These are phyloP conservation scores for Ectropis crepuscularia DNA, from an alignment of 2,888 invertebrate species.

Conservation along the genomic window DNA sequence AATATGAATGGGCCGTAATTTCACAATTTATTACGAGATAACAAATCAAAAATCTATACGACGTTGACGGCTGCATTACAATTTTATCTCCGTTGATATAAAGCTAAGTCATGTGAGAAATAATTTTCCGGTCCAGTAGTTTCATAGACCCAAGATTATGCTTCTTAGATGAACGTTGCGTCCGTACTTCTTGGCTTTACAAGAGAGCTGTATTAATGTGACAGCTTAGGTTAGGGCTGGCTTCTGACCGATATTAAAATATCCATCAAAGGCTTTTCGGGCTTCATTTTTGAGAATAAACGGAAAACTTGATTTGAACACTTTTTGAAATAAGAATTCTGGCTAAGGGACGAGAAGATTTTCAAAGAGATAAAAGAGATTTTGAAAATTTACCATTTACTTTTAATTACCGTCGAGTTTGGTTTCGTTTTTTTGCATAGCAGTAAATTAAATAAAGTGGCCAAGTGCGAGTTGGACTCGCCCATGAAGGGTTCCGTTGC, in stretches of 20 bases:
- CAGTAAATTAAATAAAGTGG: too few species aligned
- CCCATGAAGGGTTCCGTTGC: too few species aligned
- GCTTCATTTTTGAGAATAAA: too few species aligned
- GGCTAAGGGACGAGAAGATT: too few species aligned
- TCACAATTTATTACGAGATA: neutral
- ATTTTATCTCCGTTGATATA: conserved; percentile 28
- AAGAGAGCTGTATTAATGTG: conserved; percentile 13
- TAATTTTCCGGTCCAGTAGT: conserved; percentile 37
- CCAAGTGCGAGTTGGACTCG: too few species aligned
- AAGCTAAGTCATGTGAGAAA: conserved; percentile 32
- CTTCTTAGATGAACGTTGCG: conserved; percentile 16
- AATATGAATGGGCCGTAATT: neutral
- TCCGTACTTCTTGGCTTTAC: conserved; percentile 17
- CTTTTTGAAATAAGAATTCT: too few species aligned
- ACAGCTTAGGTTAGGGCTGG: neutral
- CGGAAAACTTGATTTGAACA: too few species aligned
- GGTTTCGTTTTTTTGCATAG: too few species aligned
- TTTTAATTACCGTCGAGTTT: too few species aligned
- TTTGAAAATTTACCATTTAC: too few species aligned
- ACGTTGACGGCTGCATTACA: conserved; percentile 29
- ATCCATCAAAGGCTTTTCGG: neutral
- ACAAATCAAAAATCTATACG: conserved; percentile 13
- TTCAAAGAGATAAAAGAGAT: too few species aligned
- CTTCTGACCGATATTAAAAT: neutral
- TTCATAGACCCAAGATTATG: conserved; percentile 34